Base-by-base conservation (phyloP, 2,797 vertebrate genomes). In the Brachymystax lenok region DNA sequence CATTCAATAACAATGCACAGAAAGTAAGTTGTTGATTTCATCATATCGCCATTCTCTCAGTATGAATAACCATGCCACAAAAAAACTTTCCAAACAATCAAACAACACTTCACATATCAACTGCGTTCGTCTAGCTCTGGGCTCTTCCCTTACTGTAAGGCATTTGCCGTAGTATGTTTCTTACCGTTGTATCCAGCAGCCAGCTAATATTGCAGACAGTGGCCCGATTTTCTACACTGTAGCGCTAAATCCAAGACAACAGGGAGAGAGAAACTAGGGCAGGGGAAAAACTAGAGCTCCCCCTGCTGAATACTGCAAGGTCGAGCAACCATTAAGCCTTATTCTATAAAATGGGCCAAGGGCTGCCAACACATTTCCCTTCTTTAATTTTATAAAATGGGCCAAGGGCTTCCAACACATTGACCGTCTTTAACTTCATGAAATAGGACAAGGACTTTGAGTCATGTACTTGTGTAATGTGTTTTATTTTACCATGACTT, bases 381-480 rank as follows among this genome's bases (percentile, higher is more conserved):
- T 40, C 81, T 82, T 88, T 76, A 79, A 80, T 84, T 86, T 77
- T 86, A 64, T 85, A 85, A 90, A 87, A 76, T 90, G 81, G 89
- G 87, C 86, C 87, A 90, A 88, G 84, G 35, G 7, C 6, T 35
- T 1, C 6, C 35, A 35, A 35, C 35, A 7, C 63, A 46, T 24
- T 64, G 35, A 24, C 35, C 8, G 24, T 59, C 14, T 56, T 73
- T 85, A 79, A 77, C 82, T 85, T 24, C 24, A 69, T 85, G 84
- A 89, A 87, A 75, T 89, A 80, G 89, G 88, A 88, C 86, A 90
- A 88, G 83, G 16, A 4, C 52, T n/a, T 46, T 54, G 46, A 27
- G 71, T 56, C 27, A 54, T 28, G 17, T 21, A 6, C 70, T 71
- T 3, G 13, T 21, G 16, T 30, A 30, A 16, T 14, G 66, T 35